Evolutionary conservation across 2,888 invertebrate species (phyloP).

Genomic region (Amblyjoppa proteus): DNA sequence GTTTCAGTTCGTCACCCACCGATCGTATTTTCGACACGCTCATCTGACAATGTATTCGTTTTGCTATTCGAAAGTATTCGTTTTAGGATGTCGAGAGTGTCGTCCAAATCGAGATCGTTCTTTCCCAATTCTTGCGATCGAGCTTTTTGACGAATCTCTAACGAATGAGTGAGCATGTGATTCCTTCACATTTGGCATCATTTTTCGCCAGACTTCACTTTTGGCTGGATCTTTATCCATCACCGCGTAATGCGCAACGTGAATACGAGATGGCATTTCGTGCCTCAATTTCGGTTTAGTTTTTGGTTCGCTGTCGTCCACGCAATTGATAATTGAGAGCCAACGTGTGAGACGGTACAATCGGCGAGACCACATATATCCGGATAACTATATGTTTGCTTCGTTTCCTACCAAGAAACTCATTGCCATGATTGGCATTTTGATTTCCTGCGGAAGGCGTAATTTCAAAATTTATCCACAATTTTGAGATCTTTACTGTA

Average conservation of each 20-base stretch:
- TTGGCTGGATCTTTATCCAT: slow-evolving; percentile 22
- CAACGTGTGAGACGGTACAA: slow-evolving; percentile 19
- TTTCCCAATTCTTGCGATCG: slow-evolving; percentile 26
- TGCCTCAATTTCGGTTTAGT: slow-evolving; percentile 28
- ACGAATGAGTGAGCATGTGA: slow-evolving; percentile 40
- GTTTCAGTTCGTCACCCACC: no score
- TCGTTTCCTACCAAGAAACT: slow-evolving; percentile 1
- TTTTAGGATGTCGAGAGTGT: slow-evolving; percentile 44
- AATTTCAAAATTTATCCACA: slow-evolving; percentile 6
- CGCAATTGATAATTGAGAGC: slow-evolving; percentile 43
- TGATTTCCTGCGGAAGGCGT: slow-evolving; percentile 35
- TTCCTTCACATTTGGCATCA: slow-evolving; percentile 30
- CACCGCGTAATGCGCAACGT: slow-evolving; percentile 11
- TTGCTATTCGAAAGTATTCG: not conserved
- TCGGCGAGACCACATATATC: not conserved
- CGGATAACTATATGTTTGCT: not conserved
- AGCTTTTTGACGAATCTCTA: slow-evolving; percentile 26
- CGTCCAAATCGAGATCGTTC: slow-evolving; percentile 32
- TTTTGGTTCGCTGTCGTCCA: slow-evolving; percentile 2
- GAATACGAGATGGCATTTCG: slow-evolving; percentile 21
- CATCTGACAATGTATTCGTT: no score
- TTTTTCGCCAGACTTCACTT: no score
- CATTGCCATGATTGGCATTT: slow-evolving; percentile 26
- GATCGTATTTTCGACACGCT: no score
- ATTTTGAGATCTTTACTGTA: not conserved